A percentile compares a stretch with the other conserved stretches of the same genome.
Conservation (phyloP, 2,113 vertebrate species). For the Epinephelus fuscoguttatus region DNA sequence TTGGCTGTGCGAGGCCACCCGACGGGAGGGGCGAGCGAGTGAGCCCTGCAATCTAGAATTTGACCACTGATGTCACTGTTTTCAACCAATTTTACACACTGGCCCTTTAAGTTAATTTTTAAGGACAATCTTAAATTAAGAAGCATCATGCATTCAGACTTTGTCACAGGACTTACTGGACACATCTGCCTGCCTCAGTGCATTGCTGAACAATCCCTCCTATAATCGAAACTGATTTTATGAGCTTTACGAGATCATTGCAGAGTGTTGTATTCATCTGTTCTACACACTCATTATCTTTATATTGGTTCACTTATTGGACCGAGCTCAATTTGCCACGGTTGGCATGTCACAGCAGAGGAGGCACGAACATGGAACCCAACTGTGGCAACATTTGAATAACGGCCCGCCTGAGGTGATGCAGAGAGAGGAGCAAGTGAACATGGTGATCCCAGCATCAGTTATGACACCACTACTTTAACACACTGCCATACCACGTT, state of each 20-base stretch:
- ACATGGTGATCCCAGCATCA: not conserved
- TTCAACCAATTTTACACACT: too few species aligned
- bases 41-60: too few species aligned
- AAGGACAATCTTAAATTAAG: too few species aligned
- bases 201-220: not conserved
- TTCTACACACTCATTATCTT: constrained; percentile 9
- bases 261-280: not conserved
- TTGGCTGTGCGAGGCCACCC: too few species aligned
- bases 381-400: constrained; percentile 26
- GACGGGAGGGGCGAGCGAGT: too few species aligned
- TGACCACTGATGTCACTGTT: too few species aligned
- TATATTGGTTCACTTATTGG: constrained; percentile 8
- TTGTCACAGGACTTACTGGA: not conserved
- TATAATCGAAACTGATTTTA: not conserved
- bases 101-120: too few species aligned
- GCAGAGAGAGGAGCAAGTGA: not conserved
- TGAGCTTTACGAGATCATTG: not conserved
- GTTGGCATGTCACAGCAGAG: not conserved
- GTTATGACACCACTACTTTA: constrained; percentile 22
- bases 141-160: too few species aligned
- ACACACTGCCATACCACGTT: constrained; percentile 17
- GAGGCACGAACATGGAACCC: not conserved
- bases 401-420: constrained; percentile 11
- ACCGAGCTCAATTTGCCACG: not conserved
- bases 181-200: not conserved